Percentiles rank a stretch among this genome's conserved stretches.
Evolutionary conservation across 2,888 invertebrate genomes (phyloP).

Genomic region (Cataglyphis rosenhaueri): DNA sequence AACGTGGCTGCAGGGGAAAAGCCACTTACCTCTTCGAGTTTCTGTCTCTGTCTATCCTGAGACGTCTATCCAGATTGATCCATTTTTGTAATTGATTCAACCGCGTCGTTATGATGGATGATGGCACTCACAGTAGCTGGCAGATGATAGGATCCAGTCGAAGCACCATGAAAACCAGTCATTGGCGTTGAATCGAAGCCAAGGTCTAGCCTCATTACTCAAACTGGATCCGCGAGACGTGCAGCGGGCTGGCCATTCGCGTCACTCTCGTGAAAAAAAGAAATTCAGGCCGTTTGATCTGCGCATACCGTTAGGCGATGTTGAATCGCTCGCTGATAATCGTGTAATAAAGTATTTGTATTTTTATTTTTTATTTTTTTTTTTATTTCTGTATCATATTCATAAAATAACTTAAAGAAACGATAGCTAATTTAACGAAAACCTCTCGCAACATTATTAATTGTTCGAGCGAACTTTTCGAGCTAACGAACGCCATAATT

Average conservation of each 20-base stretch:
- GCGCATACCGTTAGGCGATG: slow-evolving; percentile 62
- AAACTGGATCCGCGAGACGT: slow-evolving; percentile 70
- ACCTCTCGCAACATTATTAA: slow-evolving; percentile 49
- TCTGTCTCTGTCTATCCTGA: not conserved
- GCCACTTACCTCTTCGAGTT: not conserved
- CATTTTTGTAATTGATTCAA: slow-evolving; percentile 13
- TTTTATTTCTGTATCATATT: slow-evolving; percentile 42
- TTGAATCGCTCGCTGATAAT: slow-evolving; percentile 54
- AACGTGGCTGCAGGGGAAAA: not conserved
- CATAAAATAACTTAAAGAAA: slow-evolving; percentile 33
- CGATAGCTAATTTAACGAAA: slow-evolving; percentile 32
- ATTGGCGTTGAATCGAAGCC: slow-evolving; percentile 74
- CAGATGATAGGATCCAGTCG: slow-evolving; percentile 69
- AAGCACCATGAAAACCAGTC: slow-evolving; percentile 75
- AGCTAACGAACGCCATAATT: slow-evolving; percentile 40
- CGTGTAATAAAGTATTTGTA: slow-evolving; percentile 53
- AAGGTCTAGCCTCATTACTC: slow-evolving; percentile 75
- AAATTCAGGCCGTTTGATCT: slow-evolving; percentile 56
- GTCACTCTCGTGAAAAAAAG: slow-evolving; percentile 34
- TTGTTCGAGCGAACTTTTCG: not conserved
- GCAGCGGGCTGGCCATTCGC: slow-evolving; percentile 27
- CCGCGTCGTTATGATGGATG: slow-evolving; percentile 16
- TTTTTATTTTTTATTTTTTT: not conserved
- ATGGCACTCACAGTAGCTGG: slow-evolving; percentile 25
- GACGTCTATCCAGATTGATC: not conserved